Evolutionary conservation across 2,888 invertebrate species (phyloP).

Genomic region (Tetranychus truncatus): DNA sequence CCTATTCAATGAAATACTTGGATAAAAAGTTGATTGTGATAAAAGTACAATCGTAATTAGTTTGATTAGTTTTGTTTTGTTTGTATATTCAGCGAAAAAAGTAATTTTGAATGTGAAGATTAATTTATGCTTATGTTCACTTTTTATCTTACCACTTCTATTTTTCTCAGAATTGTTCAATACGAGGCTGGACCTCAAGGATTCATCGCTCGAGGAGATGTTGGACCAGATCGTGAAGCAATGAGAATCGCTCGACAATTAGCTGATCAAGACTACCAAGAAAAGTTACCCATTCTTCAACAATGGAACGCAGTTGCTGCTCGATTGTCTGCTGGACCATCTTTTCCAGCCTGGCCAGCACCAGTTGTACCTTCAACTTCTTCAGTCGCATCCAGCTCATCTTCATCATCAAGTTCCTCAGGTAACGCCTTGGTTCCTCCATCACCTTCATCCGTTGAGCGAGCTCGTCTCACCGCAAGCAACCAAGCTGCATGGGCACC

Average conservation of each 20-base stretch:
- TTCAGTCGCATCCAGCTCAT: not conserved
- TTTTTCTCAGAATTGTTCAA: slow-evolving; percentile 20
- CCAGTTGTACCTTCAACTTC: not conserved
- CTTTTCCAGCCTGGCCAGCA: not conserved
- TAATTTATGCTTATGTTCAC: not conserved
- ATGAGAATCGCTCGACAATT: slow-evolving; percentile 8
- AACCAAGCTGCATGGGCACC: not conserved
- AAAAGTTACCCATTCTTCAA: slow-evolving; percentile 8
- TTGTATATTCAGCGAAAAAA: no score
- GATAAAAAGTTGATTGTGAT: no score
- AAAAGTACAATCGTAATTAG: no score
- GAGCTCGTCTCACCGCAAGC: not conserved
- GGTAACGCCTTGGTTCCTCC: not conserved
- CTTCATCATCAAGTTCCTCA: not conserved
- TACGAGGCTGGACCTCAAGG: slow-evolving; percentile 24
- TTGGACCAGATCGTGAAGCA: slow-evolving; percentile 20
- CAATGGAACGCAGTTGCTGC: not conserved
- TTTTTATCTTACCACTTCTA: not conserved
- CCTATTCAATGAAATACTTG: not conserved
- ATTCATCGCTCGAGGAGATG: slow-evolving; percentile 21
- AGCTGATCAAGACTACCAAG: slow-evolving; percentile 2
- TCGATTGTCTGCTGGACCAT: not conserved
- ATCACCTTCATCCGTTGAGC: not conserved
- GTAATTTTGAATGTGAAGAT: no score
- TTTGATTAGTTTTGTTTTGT: no score